Percentiles rank a stretch among this genome's conserved stretches.
Conservation (phyloP, 2,113 vertebrate genomes). For the Prochilodus magdalenae region DNA sequence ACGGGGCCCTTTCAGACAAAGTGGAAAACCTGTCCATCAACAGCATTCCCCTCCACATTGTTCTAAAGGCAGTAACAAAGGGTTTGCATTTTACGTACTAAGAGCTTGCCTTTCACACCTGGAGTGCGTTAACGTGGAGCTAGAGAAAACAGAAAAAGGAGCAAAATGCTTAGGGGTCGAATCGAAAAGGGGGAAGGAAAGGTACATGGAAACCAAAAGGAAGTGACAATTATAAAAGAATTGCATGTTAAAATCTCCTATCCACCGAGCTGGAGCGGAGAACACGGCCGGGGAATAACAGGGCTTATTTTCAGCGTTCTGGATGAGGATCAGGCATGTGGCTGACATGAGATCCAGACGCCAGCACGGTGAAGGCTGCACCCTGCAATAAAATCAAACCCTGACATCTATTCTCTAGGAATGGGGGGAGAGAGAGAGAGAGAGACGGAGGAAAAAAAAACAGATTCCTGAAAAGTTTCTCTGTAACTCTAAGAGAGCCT, state of each 20-base stretch:
- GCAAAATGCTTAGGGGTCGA: background rate
- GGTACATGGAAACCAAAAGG: background rate
- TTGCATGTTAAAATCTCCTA: constrained; percentile 46
- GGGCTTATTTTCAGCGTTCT: constrained; percentile 57
- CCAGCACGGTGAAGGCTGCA: constrained; percentile 55
- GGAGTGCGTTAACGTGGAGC: constrained; percentile 26
- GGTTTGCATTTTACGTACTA: constrained; percentile 19
- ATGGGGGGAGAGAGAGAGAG: background rate
- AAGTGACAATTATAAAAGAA: constrained; percentile 36
- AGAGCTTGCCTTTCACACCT: constrained; percentile 19
- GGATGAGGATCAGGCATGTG: constrained; percentile 54
- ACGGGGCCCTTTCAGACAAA: constrained; percentile 39
- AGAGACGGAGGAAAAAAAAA: background rate
- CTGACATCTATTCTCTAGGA: constrained; percentile 51
- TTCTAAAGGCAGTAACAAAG: constrained; percentile 3
- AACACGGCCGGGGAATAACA: constrained; percentile 31
- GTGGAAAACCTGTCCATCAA: constrained; percentile 38
- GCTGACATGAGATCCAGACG: constrained; percentile 61
- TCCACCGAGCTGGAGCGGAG: constrained; percentile 44
- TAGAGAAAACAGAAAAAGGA: constrained; percentile 12
- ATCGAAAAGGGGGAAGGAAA: background rate
- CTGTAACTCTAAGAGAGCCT: constrained; percentile 15
- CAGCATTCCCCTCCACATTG: constrained; percentile 6
- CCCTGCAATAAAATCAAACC: constrained; percentile 58
- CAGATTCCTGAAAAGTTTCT: constrained; percentile 54